Evolutionary conservation across 2,888 invertebrate species (phyloP), one percentile per base, ranked within the genome.

Genomic region (Ennomos erosarius): DNA sequence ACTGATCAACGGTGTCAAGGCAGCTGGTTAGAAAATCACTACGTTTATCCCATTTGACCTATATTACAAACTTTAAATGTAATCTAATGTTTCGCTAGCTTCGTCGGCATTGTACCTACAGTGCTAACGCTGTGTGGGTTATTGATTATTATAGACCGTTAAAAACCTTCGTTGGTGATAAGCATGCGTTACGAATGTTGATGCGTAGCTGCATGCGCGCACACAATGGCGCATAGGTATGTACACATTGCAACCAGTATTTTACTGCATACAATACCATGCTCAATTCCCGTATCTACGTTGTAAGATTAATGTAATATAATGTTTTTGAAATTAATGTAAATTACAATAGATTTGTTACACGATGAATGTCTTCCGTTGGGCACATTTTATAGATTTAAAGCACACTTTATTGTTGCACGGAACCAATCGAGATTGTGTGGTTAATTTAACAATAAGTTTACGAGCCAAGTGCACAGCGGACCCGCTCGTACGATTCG

Each of bases 291-390:
- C 86, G 82, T 88, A 83, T 87, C 81, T 89, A 84, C 85, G 85
- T 88, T 87, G 85, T 91, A 86, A 84, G 80, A 82, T 79, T 87
- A 88, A 87, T 85, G 85, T 90, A 82, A 76, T 67, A 82, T 79
- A 84, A 85, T 82, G 81, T 87, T 90, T 88, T 85, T 81, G 75
- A 82, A 83, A 84, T 77, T 80, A 79, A 78, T 78, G 75, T 85
- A 78, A 84, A 82, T 78, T 97, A 97, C 95, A 97, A 97, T 94
- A 95, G 97, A 93, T 98, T 97, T 94, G 95, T 98, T 93, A 98
- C 97, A 85, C 49, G 43, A 65, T 97, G 78, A 88, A 90, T 85
- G 93, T 93, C 93, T 93, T 93, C 93, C 93, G 92, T 93, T 93
- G 71, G 85, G 89, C 92, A 93, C 92, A 82, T 86, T 88, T 85